Evolutionary conservation across 2,888 invertebrate genomes (phyloP), one percentile per base, ranked within the genome.

Genomic region (Nymphalis urticae): DNA sequence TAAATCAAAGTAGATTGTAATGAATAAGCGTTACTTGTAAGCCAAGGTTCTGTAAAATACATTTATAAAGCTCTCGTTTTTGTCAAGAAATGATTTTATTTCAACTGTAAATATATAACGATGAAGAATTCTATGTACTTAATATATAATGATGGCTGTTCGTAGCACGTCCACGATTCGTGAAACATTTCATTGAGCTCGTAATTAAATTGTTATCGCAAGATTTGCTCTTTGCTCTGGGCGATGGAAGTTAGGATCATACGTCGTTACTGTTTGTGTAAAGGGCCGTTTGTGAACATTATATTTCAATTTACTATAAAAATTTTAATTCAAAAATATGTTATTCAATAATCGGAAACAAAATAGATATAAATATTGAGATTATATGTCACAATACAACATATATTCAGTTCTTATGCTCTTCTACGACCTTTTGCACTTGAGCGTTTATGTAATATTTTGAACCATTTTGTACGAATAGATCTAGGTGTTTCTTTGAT

Each of bases 1-100:
- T 85, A 77, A 79, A 76, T 78, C 60, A 32, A 48, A 58, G 62
- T 71, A 66, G 65, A 62, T 48, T 69, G 56, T 69, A 69, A 62
- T 42, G n/a, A 42, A 58, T 48, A 62, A 63, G 48, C 17, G 24
- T 47, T 71, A 62, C 19, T 63, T 82, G 62, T 56, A 70, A 70
- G 64, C 50, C 24, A 19, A 67, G 17, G 63, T 64, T 62, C 64
- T 70, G 70, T 68, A 68, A 68, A 62, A 53, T 71, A 71, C 21
- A 62, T 56, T 42, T 59, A 19, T 62, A 62, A 56, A 36, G 21
- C 61, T 48, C 48, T 54, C 21, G 48, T 56, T 62, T 56, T 48
- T 48, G n/a, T 62, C 56, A n/a, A 10, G 54, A 67, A 51, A 9
- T 24, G 17, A 21, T 62, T n/a, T 66, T 66, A 36, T 71, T 67